These are phyloP conservation scores for Drosophila sordidapex DNA, from an alignment of 2,888 invertebrate genomes.

Conservation along the genomic window DNA sequence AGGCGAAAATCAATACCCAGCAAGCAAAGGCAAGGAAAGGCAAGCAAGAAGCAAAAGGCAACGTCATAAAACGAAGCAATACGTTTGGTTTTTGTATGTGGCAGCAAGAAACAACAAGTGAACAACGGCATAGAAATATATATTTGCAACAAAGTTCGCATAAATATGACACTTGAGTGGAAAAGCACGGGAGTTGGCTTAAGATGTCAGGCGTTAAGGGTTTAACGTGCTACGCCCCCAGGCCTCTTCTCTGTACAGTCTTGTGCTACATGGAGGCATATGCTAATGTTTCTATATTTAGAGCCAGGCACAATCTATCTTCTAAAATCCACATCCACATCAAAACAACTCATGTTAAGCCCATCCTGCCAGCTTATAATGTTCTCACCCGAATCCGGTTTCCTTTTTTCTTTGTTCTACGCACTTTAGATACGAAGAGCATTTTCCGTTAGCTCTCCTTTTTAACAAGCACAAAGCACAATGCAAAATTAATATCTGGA, in stretches of 20 bases:
- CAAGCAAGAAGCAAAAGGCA: constrained; percentile 23
- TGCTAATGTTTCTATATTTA: constrained; percentile 18
- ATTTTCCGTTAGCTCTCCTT: constrained; percentile 3
- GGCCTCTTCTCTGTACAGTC: not conserved
- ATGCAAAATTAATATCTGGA: not conserved
- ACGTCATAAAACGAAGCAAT: constrained; percentile 46
- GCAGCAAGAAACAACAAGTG: constrained; percentile 35
- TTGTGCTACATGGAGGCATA: constrained; percentile 16
- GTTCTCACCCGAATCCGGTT: not conserved
- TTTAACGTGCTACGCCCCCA: constrained; percentile 10
- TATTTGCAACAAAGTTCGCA: constrained; percentile 57
- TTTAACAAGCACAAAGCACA: not conserved
- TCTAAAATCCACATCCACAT: constrained; percentile 19
- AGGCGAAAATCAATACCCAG: constrained; percentile 59
- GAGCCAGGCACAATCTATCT: constrained; percentile 24
- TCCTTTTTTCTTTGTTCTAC: constrained; percentile 2
- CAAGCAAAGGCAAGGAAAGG: constrained; percentile 16
- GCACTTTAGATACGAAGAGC: not conserved
- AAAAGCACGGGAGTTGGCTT: constrained; percentile 28
- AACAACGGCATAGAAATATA: constrained; percentile 26
- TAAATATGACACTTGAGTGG: constrained; percentile 56
- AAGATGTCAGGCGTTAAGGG: constrained; percentile 32
- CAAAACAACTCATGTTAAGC: constrained; percentile 20
- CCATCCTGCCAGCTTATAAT: constrained; percentile 24
- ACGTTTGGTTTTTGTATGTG: constrained; percentile 14